These are phyloP conservation scores for Hermaeophaga mercurialis DNA, from an alignment of 2,888 invertebrate genomes.

Conservation along the genomic window DNA sequence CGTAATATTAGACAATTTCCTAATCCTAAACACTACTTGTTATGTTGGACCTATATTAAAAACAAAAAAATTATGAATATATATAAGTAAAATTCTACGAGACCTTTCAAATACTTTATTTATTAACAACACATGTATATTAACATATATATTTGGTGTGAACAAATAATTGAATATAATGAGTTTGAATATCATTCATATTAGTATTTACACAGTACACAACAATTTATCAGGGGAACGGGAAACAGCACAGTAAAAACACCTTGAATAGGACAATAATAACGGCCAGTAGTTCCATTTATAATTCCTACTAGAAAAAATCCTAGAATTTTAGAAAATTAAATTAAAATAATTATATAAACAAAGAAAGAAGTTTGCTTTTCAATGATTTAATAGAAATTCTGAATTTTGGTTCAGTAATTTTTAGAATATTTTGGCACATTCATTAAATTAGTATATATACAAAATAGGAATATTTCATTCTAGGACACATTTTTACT, in stretches of 20 bases:
- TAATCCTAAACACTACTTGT: too few relatives aligned
- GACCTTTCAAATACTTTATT: constrained; percentile 47
- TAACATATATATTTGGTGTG: constrained; percentile 60
- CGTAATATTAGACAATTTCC: too few relatives aligned
- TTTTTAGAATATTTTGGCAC: too few relatives aligned
- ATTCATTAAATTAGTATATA: too few relatives aligned
- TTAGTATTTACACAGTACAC: constrained; percentile 52
- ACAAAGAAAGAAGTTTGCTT: not conserved
- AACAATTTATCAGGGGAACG: constrained; percentile 41
- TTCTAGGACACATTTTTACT: too few relatives aligned
- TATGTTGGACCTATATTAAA: too few relatives aligned
- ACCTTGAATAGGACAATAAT: constrained; percentile 14
- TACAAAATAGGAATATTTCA: too few relatives aligned
- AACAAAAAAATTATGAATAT: too few relatives aligned
- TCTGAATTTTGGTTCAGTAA: too few relatives aligned
- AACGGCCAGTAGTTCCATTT: not conserved
- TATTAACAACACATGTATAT: constrained; percentile 60
- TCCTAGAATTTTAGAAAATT: not conserved
- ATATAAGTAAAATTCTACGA: too few relatives aligned
- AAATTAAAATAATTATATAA: not conserved
- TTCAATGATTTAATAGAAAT: too few relatives aligned
- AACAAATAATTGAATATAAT: constrained; percentile 57
- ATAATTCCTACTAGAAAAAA: not conserved
- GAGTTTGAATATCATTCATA: constrained; percentile 48
- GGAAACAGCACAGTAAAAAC: constrained; percentile 50